Base-by-base conservation (phyloP, 2,888 invertebrate genomes). In the Chrysina gloriosa region DNA sequence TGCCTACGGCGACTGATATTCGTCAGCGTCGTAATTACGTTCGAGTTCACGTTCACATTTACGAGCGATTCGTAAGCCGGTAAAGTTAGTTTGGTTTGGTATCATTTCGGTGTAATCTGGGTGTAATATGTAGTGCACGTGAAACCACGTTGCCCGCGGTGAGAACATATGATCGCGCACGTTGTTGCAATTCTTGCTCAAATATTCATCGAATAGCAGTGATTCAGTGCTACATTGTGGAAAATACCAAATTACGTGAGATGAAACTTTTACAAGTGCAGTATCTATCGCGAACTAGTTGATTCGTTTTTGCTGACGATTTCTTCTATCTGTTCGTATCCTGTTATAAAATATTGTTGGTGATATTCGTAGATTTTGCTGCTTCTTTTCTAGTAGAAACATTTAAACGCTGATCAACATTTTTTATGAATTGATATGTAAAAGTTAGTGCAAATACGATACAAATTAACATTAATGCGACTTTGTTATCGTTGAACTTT, bases 1-100 rank as follows among this genome's bases (percentile, higher is more conserved):
- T 58, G 58, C 58, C 58, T 58, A 14, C 39, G 36, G 58, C 58
- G 23, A 23, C 25, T 11, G 50, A 50, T 50, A 50, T 50, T 50
- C 27, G 50, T 50, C 50, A 50, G 27, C 50, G 14, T 50, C n/a
- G 27, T 7, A 50, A 29, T 29, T 29, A 16, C 27, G 16, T 7
- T 6, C 29, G 9, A 16, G 5, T 27, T 7, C 27, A n/a, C 27
- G 16, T 29, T 7, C 50, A 50, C 11, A n/a, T 50, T 14, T 27
- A 29, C 27, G 29, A 14, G 14, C 11, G 6, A 29, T 21, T 9
- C 19, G 1, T 21, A 21, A 2, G 3, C 2, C 21, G 45, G 45
- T 21, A 45, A 2, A 19, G 21, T 45, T 6, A 19, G 21, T 2
- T 21, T 21, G 45, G 9, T 45, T 16, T 9, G 19, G 9, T n/a